Evolutionary conservation across 1,140 invertebrate species (phyloP).

Genomic region (Macrosteles quadrilineatus): DNA sequence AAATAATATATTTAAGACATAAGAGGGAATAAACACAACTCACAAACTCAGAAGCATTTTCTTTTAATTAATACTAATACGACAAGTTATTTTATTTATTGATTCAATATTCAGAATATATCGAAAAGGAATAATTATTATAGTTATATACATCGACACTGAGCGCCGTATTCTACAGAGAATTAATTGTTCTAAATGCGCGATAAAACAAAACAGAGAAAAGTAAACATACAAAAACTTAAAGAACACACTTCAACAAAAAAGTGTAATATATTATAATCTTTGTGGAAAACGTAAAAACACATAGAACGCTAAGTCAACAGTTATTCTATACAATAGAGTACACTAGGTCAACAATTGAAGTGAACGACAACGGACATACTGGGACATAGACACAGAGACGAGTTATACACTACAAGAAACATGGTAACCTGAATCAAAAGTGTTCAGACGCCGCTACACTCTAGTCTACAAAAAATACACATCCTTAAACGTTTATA

Average conservation of each 20-base stretch:
- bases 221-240: constrained; percentile 21
- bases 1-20: background rate
- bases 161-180: constrained; percentile 4
- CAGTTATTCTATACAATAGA: constrained; percentile 25
- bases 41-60: constrained; percentile 15
- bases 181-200: constrained; percentile 11
- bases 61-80: constrained; percentile 26
- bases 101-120: constrained; percentile 14
- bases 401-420: constrained; percentile 11
- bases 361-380: background rate
- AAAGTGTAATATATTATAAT: constrained; percentile 27
- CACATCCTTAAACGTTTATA: constrained; percentile 8
- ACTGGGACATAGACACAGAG: background rate
- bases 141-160: constrained; percentile 18
- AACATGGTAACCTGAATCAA: constrained; percentile 23
- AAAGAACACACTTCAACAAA: constrained; percentile 24
- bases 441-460: constrained; percentile 5
- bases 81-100: constrained; percentile 26
- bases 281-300: constrained; percentile 27
- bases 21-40: constrained; percentile 4
- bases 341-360: constrained; percentile 16
- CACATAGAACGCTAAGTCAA: constrained; percentile 8
- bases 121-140: constrained; percentile 15
- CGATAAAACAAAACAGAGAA: constrained; percentile 15
- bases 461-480: constrained; percentile 25